Evolutionary conservation across 2,797 vertebrate species (phyloP), one percentile per base, ranked within the genome.

Genomic region (Streptopelia turtur): DNA sequence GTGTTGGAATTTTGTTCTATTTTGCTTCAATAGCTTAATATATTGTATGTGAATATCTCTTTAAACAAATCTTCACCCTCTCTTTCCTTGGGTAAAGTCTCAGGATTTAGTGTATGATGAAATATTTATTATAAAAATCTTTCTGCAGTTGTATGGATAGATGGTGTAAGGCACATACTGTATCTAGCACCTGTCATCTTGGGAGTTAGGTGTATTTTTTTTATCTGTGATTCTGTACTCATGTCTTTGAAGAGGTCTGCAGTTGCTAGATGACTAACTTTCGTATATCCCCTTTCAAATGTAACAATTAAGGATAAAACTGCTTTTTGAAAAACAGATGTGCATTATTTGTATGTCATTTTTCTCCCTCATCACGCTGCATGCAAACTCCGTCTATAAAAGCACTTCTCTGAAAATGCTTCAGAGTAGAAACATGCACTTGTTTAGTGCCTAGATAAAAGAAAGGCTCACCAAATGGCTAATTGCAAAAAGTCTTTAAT

Each of bases 261-360:
- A 96, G 89, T 96, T 97, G 93, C 90, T 96, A 92, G 79, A 86
- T 97, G 91, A 97, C 83, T 96, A 95, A 90, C 79, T 96, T 97
- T 97, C 95, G 80, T 96, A 95, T 94, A 92, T 95, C 92, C 80
- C 86, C 93, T 97, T 97, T 96, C 95, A 94, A 98, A 97, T 98
- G 96, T 96, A 98, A 97, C 59, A 96, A 97, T 97, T 97, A 98
- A 98, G 97, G 90, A 89, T 96, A 64, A 96, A 90, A 57, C 76
- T 96, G 94, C 93, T 97, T 97, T 98, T 97, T 93, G 95, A 97
- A 97, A 96, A 92, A 92, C 18, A 21, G 75, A 81, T 81, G 24
- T 70, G 77, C 18, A 20, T 56, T 94, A 87, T 92, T 35, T 81
- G 13, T 78, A 79, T 93, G 79, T 92, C 65, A 78, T 95, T 96